Percentiles rank a stretch among this genome's conserved stretches.
These are phyloP conservation scores for Tinamus major DNA, from an alignment of 2,797 vertebrate genomes.

Conservation along the genomic window DNA sequence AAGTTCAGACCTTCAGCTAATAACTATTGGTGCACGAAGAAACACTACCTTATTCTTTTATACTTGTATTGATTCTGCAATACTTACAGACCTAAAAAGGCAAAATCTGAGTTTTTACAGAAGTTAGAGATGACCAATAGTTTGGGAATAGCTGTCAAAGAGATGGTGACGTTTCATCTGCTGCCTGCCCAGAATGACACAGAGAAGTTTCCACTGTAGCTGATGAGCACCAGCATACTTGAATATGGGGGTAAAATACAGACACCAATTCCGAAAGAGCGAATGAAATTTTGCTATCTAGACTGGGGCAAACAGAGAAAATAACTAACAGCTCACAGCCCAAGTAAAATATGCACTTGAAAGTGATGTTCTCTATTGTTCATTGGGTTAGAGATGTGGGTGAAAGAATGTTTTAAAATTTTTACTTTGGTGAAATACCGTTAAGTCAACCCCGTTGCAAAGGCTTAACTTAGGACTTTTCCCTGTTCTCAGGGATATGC, in stretches of 20 bases:
- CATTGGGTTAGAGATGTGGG: neutral
- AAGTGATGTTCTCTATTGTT: neutral
- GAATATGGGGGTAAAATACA: neutral
- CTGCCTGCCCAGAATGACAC: neutral
- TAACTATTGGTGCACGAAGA: neutral
- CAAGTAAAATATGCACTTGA: neutral
- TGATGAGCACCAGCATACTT: neutral
- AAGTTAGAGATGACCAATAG: neutral
- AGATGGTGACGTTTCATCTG: neutral
- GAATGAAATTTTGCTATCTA: neutral
- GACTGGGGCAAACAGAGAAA: neutral
- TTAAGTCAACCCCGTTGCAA: neutral
- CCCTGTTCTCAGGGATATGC: neutral
- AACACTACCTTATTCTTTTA: neutral
- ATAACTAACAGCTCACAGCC: neutral
- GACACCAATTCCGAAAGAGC: neutral
- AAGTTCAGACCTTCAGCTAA: neutral
- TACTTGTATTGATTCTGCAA: neutral
- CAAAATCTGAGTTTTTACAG: neutral
- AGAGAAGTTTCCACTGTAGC: neutral
- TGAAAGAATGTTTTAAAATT: neutral
- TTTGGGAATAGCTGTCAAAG: neutral
- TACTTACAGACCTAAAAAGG: neutral
- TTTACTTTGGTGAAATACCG: neutral
- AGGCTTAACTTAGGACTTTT: neutral